Base-by-base conservation (phyloP, 1,140 invertebrate genomes). In the Ganaspis sp. region DNA sequence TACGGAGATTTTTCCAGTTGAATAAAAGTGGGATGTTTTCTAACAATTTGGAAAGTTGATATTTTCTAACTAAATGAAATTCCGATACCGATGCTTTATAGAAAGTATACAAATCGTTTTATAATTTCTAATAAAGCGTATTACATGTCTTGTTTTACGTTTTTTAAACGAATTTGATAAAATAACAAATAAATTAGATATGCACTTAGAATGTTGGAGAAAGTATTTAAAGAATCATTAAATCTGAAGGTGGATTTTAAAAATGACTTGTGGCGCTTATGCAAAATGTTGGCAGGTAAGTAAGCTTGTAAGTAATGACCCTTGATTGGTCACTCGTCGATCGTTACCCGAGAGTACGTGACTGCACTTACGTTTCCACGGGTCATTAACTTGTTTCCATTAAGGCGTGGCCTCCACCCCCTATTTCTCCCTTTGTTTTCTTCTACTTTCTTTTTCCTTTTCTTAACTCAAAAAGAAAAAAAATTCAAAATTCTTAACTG, bases 361-460 rank as follows among this genome's bases (percentile, higher is more conserved):
- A 87, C 86, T 88, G 85, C 83, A 83, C 87, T 88, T 89, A 87
- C 86, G 84, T 86, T 87, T 86, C 84, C 83, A 87, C 81, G 87
- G 87, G 82, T 88, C 88, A 84, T 88, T 88, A 88, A 87, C 85
- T 88, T 81, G 87, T 88, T 88, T 88, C 84, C 84, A 88, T 89
- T 88, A 89, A 87, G 85, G 87, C 83, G 87, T 86, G 85, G 87
- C 77, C 76, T 83, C 69, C 54, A 45, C 74, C 76, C 70, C 80
- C 78, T 83, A 64, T 79, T 76, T 82, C 80, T 85, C 74, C 79
- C 78, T 80, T 84, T 79, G 72, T 79, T 70, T 81, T 77, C 76
- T 74, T 76, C 79, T 79, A 53, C 76, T 81, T 70, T 64, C 69
- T 54, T 80, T 83, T n/a, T 29, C 11, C 3, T 29, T 34, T 64